Percentiles rank a stretch among this genome's conserved stretches.
phyloP scores from a whole-genome alignment of 1,140 invertebrate species.

The Neodiprion pinetum region DNA sequence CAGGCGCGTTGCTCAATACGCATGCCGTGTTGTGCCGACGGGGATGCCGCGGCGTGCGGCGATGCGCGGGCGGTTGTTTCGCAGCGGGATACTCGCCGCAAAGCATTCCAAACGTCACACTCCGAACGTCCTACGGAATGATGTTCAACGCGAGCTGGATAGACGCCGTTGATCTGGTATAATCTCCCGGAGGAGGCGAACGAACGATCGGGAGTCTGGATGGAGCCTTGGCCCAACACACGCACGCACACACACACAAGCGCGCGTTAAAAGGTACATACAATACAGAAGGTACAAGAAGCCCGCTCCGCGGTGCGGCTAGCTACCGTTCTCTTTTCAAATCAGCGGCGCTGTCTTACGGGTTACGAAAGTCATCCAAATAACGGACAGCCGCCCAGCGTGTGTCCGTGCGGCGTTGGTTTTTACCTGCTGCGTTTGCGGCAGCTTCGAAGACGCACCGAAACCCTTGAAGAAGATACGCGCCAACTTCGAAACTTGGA shows the following conservation, averaged over 20 bases:
- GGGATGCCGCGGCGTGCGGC: neutral
- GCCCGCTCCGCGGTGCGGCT: neutral
- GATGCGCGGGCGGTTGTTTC: neutral
- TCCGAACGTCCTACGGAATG: neutral
- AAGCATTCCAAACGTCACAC: slow-evolving; percentile 4
- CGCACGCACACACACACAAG: neutral
- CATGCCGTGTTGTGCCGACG: neutral
- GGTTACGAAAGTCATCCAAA: neutral
- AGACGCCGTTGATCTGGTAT: neutral
- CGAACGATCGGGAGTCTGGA: too few relatives aligned
- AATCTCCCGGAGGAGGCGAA: neutral
- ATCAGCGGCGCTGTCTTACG: neutral
- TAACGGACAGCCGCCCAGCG: neutral
- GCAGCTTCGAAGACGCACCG: too few relatives aligned
- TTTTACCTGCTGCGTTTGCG: too few relatives aligned
- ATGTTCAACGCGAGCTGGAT: neutral
- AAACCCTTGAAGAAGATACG: too few relatives aligned
- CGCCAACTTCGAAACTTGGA: too few relatives aligned
- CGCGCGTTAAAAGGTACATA: neutral
- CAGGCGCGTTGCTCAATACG: too few relatives aligned
- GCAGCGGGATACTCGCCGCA: neutral
- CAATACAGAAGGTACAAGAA: neutral
- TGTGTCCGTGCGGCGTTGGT: neutral
- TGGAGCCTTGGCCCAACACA: neutral
- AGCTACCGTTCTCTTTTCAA: neutral